Base-by-base conservation (phyloP, 2,797 vertebrate genomes). In the Vespertilio murinus region DNA sequence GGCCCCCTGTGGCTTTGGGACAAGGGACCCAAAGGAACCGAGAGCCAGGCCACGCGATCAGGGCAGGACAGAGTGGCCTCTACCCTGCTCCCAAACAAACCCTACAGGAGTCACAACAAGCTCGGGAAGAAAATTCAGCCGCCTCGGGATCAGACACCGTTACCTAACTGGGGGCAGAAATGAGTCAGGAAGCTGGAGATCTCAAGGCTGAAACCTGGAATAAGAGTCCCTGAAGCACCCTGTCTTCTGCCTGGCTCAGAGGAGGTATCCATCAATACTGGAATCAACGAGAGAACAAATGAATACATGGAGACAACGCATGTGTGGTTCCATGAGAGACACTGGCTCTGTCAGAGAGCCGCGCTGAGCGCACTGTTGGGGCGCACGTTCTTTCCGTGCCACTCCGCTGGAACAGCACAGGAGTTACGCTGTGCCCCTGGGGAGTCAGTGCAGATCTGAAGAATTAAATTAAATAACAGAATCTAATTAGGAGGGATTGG, bases 391-490 rank as follows among this genome's bases (percentile, higher is more conserved):
- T 83, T 65, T 79, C 33, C 45, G 74, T 65, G 80, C 69, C 6
- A 6, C 40, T 93, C 49, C 78, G 54, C 52, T 40, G 61, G 88
- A 75, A 82, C 83, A 67, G 49, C 71, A 35, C 20, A 11, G 61
- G 7, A 65, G 42, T 61, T 16, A 56, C 28, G 79, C 12, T 28
- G 11, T 38, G 42, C 47, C 80, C 83, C 20, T 47, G 5, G 69
- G 67, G 82, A 69, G 40, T 84, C 94, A 90, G 78, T 77, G 65
- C 52, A 69, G 67, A 80, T 88, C 87, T 83, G 86, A 93, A 91
- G 75, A 95, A 87, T 82, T 64, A 59, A 79, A 88, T 95, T 92
- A 95, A 95, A 92, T 88, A 96, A 74, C 47, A 56, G 7, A 71
- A 52, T 52, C 1, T 54, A 89, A 87, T 22, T 88, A 70, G 49